Base-by-base conservation (phyloP, 2,888 invertebrate genomes). In the Dinocampus coccinellae region DNA sequence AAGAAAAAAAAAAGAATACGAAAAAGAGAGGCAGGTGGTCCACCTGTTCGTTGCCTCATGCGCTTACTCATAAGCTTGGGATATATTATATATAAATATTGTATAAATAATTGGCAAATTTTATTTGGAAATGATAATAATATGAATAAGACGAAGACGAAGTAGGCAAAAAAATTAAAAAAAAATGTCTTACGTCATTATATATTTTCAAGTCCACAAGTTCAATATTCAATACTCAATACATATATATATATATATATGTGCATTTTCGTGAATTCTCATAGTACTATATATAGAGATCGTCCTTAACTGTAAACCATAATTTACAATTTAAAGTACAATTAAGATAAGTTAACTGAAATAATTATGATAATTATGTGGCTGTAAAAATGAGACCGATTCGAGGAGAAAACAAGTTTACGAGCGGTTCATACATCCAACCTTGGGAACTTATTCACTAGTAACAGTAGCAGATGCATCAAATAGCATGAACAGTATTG, bases 1-100 rank as follows among this genome's bases (percentile, higher is more conserved):
- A 13, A n/a, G 24, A 33, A 13, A n/a, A n/a, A n/a, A n/a, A n/a
- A n/a, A n/a, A n/a, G n/a, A n/a, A n/a, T n/a, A n/a, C n/a, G n/a
- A n/a, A n/a, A n/a, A n/a, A 34, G 20, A 63, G 47, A 70, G 58
- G 39, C 64, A 58, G 63, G 70, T 58, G 64, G 63, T 55, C 70
- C 70, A 70, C 63, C 69, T 69, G 64, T 52, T 47, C 34, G 33
- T 36, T 63, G 42, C 26, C 55, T 58, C 52, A 36, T 64, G 22
- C 34, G 3, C 24, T 29, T 29, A 58, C 36, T 47, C 47, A 47
- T 47, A 16, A 3, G 20, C 9, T 47, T 16, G 2, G 7, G 16
- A 47, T 47, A 16, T 16, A 3, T 42, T 16, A n/a, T n/a, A n/a
- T 47, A 47, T 36, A n/a, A 7, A 7, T 16, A 47, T 29, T 4